A percentile compares a stretch with the other conserved stretches of the same genome.
phyloP scores from a whole-genome alignment of 2,888 invertebrate genomes.

The Pomacea canaliculata region DNA sequence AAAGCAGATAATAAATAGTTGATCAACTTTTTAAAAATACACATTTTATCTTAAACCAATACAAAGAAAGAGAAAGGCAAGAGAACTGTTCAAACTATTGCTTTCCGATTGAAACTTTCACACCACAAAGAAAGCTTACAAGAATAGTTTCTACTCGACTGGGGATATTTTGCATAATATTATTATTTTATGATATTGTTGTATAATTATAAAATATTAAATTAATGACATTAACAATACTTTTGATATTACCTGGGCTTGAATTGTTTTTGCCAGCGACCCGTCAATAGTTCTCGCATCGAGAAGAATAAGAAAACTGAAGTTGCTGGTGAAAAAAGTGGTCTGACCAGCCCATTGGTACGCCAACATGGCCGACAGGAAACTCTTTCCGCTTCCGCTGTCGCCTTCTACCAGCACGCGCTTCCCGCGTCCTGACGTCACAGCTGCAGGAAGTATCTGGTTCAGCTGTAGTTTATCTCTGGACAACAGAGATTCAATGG shows the following conservation, averaged over 20 bases:
- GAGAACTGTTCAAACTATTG: too few species aligned
- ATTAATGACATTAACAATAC: too few species aligned
- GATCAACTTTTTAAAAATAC: too few species aligned
- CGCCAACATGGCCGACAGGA: constrained; percentile 52
- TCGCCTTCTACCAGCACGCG: constrained; percentile 57
- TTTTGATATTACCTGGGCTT: constrained; percentile 6
- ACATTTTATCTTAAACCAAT: too few species aligned
- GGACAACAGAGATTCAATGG: constrained; percentile 13
- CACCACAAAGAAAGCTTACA: too few species aligned
- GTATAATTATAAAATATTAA: too few species aligned
- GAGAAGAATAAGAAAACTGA: constrained; percentile 46
- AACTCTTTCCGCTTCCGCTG: constrained; percentile 63
- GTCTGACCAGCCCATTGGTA: constrained; percentile 56
- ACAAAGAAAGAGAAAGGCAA: too few species aligned
- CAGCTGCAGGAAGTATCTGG: constrained; percentile 44
- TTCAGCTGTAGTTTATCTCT: constrained; percentile 44
- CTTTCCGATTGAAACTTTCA: too few species aligned
- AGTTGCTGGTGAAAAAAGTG: constrained; percentile 43
- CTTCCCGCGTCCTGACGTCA: constrained; percentile 41
- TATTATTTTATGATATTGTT: too few species aligned
- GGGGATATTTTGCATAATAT: too few species aligned
- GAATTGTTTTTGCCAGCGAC: constrained; percentile 18
- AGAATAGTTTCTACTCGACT: too few species aligned
- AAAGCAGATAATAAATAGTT: too few species aligned
- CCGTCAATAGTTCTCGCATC: constrained; percentile 31